phyloP scores from a whole-genome alignment of 2,888 invertebrate species.

The Hybos culiciformis region DNA sequence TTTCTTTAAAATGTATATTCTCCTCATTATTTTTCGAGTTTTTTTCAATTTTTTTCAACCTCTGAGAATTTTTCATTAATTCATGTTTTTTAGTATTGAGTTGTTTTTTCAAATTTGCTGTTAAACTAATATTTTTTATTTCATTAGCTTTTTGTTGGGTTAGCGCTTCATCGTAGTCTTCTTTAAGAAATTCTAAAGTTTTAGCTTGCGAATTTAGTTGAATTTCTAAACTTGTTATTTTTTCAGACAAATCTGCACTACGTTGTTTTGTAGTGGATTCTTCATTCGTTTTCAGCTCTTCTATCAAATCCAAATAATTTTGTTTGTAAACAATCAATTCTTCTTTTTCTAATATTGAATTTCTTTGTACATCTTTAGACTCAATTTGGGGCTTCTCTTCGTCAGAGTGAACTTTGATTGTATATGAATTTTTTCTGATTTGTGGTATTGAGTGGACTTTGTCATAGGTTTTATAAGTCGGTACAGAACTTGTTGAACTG shows the following conservation, averaged over 20 bases:
- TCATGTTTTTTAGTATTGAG: constrained; percentile 18
- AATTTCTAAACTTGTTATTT: constrained; percentile 20
- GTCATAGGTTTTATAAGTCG: too few relatives aligned
- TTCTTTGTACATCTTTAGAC: too few relatives aligned
- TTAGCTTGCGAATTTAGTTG: constrained; percentile 20
- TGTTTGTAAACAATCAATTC: constrained; percentile 23
- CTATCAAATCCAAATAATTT: constrained; percentile 12
- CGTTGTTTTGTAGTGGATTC: constrained; percentile 20
- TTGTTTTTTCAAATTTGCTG: constrained; percentile 20
- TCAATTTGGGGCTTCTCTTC: too few relatives aligned
- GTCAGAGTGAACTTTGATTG: too few relatives aligned
- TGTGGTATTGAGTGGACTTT: too few relatives aligned
- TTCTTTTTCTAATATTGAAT: constrained; percentile 25
- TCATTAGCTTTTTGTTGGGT: constrained; percentile 21
- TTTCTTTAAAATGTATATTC: constrained; percentile 21
- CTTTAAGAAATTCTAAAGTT: constrained; percentile 25
- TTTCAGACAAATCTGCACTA: constrained; percentile 23
- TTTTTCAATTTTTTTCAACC: constrained; percentile 12
- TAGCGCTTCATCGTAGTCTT: constrained; percentile 27
- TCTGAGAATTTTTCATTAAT: too few relatives aligned
- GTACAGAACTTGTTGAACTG: too few relatives aligned
- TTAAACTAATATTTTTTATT: constrained; percentile 21
- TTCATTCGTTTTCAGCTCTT: constrained; percentile 21
- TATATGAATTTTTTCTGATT: too few relatives aligned
- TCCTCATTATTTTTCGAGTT: constrained; percentile 19